These are phyloP conservation scores for Loripinus fragilis DNA, from an alignment of 2,888 invertebrate species.

Conservation along the genomic window DNA sequence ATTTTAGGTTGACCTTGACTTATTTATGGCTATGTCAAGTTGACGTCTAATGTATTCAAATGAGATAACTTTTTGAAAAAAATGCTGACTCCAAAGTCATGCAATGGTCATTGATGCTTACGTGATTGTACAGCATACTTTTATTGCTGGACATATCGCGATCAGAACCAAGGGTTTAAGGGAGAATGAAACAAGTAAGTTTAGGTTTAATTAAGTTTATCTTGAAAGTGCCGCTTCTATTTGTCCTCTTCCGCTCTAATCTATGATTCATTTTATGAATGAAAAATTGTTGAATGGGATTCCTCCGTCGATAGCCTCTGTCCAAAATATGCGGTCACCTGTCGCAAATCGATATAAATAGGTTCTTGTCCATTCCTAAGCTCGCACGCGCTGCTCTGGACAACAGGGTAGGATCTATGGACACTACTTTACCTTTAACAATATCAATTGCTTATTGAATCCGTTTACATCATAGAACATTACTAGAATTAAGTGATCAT, in stretches of 20 bases:
- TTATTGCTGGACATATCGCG: no score
- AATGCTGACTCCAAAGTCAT: no score
- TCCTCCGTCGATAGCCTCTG: not conserved
- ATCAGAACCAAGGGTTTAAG: no score
- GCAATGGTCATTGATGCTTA: no score
- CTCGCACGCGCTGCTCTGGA: not conserved
- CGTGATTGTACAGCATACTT: no score
- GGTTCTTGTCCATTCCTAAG: constrained; percentile 4
- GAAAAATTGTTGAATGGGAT: constrained; percentile 18
- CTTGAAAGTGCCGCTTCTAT: not conserved
- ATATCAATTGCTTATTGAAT: constrained; percentile 2
- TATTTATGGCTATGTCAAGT: no score
- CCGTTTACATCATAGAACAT: constrained; percentile 1
- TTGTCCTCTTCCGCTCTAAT: not conserved
- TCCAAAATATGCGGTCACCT: not conserved
- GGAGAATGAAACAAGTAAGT: no score
- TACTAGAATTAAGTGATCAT: constrained; percentile 16
- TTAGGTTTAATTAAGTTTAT: no score
- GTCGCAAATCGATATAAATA: not conserved
- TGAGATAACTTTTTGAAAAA: no score
- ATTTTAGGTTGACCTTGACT: no score
- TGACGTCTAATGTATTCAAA: no score
- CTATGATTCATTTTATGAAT: constrained; percentile 17
- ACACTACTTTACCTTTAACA: not conserved
- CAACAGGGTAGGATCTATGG: not conserved